These are phyloP conservation scores for Alligator mississippiensis DNA, from an alignment of 2,113 vertebrate genomes.

Conservation along the genomic window DNA sequence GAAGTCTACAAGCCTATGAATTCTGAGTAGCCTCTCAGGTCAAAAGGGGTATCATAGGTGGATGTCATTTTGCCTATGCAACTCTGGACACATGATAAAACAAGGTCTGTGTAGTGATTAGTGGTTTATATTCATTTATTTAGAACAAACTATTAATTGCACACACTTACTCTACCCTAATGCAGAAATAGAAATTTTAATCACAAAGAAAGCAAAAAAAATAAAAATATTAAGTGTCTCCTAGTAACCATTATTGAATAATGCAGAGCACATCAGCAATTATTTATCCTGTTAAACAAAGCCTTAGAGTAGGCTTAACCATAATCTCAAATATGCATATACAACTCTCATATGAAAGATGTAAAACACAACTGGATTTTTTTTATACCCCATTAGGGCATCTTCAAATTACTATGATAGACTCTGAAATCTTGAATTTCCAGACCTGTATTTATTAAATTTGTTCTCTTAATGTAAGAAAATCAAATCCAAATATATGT, in stretches of 20 bases:
- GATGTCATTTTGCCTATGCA: background rate
- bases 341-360: background rate
- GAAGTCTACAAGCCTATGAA: background rate
- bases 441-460: background rate
- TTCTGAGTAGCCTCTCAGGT: too few species aligned
- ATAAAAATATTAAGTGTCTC: background rate
- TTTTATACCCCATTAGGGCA: background rate
- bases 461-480: background rate
- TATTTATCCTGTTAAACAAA: background rate
- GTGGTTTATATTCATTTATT: background rate
- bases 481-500: background rate
- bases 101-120: background rate
- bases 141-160: background rate
- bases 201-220: background rate
- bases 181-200: background rate
- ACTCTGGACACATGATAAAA: background rate
- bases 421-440: background rate
- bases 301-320: background rate
- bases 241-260: background rate
- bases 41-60: background rate
- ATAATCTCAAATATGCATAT: background rate
- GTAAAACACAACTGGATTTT: background rate
- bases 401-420: background rate
- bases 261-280: background rate
- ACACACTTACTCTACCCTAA: background rate